Percentiles rank a stretch among this genome's conserved stretches.
Conservation (phyloP, 1,140 invertebrate species). For the Scaptomyza montana region DNA sequence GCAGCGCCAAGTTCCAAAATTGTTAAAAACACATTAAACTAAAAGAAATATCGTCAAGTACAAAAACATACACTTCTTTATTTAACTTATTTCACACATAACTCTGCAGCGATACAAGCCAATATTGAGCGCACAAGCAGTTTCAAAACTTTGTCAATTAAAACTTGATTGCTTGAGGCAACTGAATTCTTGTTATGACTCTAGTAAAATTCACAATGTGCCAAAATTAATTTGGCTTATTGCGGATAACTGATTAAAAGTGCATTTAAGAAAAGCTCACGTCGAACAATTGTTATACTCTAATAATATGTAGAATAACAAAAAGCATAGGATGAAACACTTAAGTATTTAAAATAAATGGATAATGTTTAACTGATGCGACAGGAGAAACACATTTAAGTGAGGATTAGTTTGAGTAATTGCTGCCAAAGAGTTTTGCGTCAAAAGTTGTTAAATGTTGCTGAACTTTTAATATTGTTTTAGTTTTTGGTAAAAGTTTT, state of each 20-base stretch:
- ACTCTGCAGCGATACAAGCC: neutral
- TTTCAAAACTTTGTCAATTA: slow-evolving; percentile 45
- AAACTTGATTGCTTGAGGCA: slow-evolving; percentile 35
- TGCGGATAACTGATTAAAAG: slow-evolving; percentile 7
- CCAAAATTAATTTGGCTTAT: slow-evolving; percentile 16
- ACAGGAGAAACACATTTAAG: no score
- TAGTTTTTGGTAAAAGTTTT: no score
- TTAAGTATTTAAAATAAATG: no score
- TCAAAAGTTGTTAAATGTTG: no score
- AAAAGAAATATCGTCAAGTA: neutral
- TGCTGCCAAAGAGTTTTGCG: no score
- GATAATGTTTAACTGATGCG: no score
- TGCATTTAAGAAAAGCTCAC: no score
- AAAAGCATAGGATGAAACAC: no score
- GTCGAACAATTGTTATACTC: no score
- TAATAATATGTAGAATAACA: no score
- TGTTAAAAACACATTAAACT: slow-evolving; percentile 34
- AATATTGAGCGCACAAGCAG: slow-evolving; percentile 7
- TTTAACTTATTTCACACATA: neutral
- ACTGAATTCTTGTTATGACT: slow-evolving; percentile 6
- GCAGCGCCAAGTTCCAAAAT: slow-evolving; percentile 10
- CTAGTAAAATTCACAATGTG: slow-evolving; percentile 9
- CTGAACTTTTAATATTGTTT: no score
- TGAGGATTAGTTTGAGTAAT: no score
- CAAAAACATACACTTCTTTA: neutral